These are phyloP conservation scores for Redunca redunca DNA, from an alignment of 2,113 vertebrate genomes.

Conservation along the genomic window DNA sequence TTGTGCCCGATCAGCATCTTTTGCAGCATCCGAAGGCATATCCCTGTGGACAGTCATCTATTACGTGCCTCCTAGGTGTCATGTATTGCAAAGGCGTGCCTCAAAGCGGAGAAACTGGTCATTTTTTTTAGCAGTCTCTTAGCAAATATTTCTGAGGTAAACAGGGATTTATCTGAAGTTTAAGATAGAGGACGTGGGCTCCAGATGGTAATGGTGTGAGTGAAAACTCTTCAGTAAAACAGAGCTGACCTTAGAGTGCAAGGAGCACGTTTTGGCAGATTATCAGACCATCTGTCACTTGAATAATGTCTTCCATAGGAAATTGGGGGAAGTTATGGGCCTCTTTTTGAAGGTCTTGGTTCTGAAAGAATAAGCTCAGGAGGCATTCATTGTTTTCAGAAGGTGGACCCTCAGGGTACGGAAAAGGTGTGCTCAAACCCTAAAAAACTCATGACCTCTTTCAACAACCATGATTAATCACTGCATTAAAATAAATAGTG, in stretches of 20 bases:
- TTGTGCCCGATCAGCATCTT: not conserved
- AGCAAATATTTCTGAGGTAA: slow-evolving; percentile 63
- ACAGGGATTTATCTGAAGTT: slow-evolving; percentile 63
- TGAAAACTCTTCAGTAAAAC: slow-evolving; percentile 42
- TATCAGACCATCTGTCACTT: slow-evolving; percentile 59
- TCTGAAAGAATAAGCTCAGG: not conserved
- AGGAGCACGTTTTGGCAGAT: slow-evolving; percentile 51
- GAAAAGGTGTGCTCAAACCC: slow-evolving; percentile 31
- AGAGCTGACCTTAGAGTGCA: slow-evolving; percentile 53
- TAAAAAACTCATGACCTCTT: not conserved
- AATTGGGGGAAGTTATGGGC: not conserved
- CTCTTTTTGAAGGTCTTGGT: slow-evolving; percentile 40
- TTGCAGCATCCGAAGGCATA: not conserved
- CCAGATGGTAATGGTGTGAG: slow-evolving; percentile 64
- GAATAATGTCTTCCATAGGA: slow-evolving; percentile 54
- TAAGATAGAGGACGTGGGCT: slow-evolving; percentile 56
- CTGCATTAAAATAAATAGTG: slow-evolving; percentile 10
- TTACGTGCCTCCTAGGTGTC: not conserved
- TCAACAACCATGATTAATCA: slow-evolving; percentile 35
- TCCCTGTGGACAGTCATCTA: not conserved
- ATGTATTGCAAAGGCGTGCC: not conserved
- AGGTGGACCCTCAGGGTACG: not conserved
- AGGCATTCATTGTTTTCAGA: slow-evolving; percentile 26
- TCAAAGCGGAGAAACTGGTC: not conserved
- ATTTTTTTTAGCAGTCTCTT: slow-evolving; percentile 51